phyloP scores from a whole-genome alignment of 1,140 invertebrate species.

The Papilio machaon region DNA sequence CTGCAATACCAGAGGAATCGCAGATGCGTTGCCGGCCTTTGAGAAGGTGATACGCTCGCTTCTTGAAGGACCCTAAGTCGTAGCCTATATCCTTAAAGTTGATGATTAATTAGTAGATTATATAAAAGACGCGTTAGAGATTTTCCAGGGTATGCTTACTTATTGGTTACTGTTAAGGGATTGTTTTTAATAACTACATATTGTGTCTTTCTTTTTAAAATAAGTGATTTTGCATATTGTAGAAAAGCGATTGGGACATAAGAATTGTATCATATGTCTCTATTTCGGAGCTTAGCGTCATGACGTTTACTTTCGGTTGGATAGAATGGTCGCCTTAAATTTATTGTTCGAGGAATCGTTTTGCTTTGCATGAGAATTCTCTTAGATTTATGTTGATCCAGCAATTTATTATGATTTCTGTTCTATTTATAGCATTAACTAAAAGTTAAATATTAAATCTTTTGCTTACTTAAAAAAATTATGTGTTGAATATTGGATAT shows the following conservation, averaged over 20 bases:
- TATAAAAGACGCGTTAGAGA: too few species aligned
- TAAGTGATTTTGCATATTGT: not conserved
- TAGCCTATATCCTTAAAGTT: too few species aligned
- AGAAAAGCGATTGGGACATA: not conserved
- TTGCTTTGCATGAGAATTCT: slow-evolving; percentile 24
- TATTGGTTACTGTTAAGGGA: too few species aligned
- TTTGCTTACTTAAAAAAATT: not conserved
- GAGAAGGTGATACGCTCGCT: too few species aligned
- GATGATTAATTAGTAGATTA: too few species aligned
- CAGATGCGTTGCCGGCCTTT: too few species aligned
- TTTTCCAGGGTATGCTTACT: too few species aligned
- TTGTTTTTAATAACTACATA: too few species aligned
- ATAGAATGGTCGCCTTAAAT: slow-evolving; percentile 24
- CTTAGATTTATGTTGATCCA: slow-evolving; percentile 15
- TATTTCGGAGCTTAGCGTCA: slow-evolving; percentile 13
- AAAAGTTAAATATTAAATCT: not conserved
- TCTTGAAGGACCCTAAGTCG: too few species aligned
- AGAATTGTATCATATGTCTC: slow-evolving; percentile 17
- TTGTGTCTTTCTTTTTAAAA: not conserved
- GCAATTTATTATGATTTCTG: slow-evolving; percentile 19
- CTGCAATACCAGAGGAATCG: too few species aligned
- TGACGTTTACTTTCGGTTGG: slow-evolving; percentile 27
- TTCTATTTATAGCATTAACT: slow-evolving; percentile 2
- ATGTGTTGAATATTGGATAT: not conserved
- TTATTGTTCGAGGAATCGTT: slow-evolving; percentile 16